Percentiles rank a stretch among this genome's conserved stretches.
These are phyloP conservation scores for Cherax destructor DNA, from an alignment of 1,140 invertebrate genomes.

Conservation along the genomic window DNA sequence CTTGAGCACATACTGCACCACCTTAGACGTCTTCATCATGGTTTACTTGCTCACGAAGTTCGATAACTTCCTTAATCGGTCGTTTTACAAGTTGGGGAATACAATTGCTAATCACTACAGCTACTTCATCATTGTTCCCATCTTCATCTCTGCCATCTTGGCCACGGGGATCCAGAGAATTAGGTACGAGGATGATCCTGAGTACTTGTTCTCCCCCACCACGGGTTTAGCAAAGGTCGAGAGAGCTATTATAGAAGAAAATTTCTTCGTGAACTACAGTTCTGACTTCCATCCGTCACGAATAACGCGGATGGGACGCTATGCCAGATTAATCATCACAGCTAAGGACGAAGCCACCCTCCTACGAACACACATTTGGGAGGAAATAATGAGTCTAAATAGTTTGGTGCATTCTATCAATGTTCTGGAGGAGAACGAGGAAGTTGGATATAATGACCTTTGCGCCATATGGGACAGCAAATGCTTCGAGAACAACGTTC, in stretches of 20 bases:
- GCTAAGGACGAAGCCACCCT: conserved; percentile 89
- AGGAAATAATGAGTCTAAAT: conserved; percentile 86
- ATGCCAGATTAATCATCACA: conserved; percentile 85
- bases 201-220: conserved; percentile 92
- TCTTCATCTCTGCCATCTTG: conserved; percentile 86
- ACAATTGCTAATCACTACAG: conserved; percentile 88
- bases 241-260: conserved; percentile 86
- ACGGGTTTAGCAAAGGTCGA: conserved; percentile 85
- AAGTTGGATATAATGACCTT: conserved; percentile 85
- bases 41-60: conserved; percentile 64
- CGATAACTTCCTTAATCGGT: conserved; percentile 80
- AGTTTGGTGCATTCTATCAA: conserved; percentile 86
- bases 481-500: conserved; percentile 90
- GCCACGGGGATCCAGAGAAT: conserved; percentile 88
- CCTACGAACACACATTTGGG: conserved; percentile 85
- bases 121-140: conserved; percentile 91
- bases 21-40: background rate
- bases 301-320: conserved; percentile 88
- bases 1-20: too few species aligned
- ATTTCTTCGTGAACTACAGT: conserved; percentile 93
- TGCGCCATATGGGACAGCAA: conserved; percentile 89
- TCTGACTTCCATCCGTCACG: conserved; percentile 88
- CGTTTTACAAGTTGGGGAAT: conserved; percentile 88
- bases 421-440: conserved; percentile 80
- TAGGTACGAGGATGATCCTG: conserved; percentile 92